Percentiles rank a stretch among this genome's conserved stretches.
These are phyloP conservation scores for Silurus meridionalis DNA, from an alignment of 2,113 vertebrate genomes.

Conservation along the genomic window DNA sequence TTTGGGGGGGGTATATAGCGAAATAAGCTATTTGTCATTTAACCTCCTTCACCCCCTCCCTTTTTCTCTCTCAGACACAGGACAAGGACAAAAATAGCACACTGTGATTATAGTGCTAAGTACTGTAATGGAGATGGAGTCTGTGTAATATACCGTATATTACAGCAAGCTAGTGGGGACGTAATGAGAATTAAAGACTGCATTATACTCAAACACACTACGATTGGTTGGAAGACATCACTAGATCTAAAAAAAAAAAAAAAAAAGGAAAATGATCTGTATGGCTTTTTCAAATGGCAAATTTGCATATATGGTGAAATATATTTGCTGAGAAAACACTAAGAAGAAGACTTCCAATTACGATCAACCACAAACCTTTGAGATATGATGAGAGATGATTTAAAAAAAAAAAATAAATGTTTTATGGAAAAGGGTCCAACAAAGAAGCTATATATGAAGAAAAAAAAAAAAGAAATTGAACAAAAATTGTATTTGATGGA, in stretches of 20 bases:
- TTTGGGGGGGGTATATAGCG: constrained; percentile 48
- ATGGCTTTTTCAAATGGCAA: constrained; percentile 18
- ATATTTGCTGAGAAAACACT: constrained; percentile 17
- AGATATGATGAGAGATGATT: not conserved
- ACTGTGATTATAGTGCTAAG: constrained; percentile 13
- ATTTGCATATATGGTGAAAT: not conserved
- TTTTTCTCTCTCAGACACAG: constrained; percentile 20
- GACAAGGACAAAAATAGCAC: constrained; percentile 22
- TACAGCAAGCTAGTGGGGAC: not conserved
- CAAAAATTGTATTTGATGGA: not conserved
- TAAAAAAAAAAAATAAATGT: no score
- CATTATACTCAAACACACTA: not conserved
- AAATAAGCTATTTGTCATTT: constrained; percentile 67
- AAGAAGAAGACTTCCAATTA: not conserved
- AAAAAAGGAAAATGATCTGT: not conserved
- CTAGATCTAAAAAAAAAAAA: not conserved
- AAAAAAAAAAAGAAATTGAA: no score
- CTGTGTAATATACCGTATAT: not conserved
- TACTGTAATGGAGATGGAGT: constrained; percentile 3
- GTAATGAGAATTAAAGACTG: not conserved
- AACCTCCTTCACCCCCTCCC: constrained; percentile 51
- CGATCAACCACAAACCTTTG: not conserved
- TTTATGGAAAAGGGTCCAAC: no score
- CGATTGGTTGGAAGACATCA: not conserved
- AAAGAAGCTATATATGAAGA: not conserved